A percentile compares a stretch with the other conserved stretches of the same genome.
Evolutionary conservation across 2,797 vertebrate genomes (phyloP).

Genomic region (Microhierax caerulescens): DNA sequence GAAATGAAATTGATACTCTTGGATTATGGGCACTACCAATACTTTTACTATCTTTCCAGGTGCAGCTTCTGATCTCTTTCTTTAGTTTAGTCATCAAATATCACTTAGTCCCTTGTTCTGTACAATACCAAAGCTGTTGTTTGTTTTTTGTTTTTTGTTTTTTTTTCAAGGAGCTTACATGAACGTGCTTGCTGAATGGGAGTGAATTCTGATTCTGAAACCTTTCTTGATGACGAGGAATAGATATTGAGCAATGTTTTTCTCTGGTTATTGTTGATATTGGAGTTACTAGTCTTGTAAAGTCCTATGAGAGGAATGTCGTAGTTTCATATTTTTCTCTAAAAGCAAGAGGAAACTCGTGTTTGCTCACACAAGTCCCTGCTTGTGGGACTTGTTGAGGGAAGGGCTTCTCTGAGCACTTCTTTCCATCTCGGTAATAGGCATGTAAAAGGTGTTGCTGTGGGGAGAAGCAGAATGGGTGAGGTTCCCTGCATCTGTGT

Average conservation of each 20-base stretch:
- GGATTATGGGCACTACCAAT: neutral
- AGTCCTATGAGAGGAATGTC: neutral
- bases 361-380: neutral
- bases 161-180: neutral
- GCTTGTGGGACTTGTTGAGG: neutral
- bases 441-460: neutral
- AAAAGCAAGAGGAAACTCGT: neutral
- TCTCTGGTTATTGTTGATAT: neutral
- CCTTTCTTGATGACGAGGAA: neutral
- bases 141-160: neutral
- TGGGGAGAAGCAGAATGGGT: neutral
- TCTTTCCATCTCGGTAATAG: neutral
- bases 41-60: neutral
- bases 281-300: neutral
- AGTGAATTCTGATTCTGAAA: neutral
- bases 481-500: neutral
- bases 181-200: neutral
- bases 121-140: neutral
- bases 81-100: neutral
- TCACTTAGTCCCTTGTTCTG: neutral
- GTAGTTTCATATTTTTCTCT: neutral
- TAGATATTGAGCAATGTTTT: neutral
- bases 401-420: neutral
- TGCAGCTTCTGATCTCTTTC: neutral
- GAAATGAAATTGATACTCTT: neutral